These are phyloP conservation scores for Aporophyla lueneburgensis DNA, from an alignment of 2,888 invertebrate genomes.

Conservation along the genomic window DNA sequence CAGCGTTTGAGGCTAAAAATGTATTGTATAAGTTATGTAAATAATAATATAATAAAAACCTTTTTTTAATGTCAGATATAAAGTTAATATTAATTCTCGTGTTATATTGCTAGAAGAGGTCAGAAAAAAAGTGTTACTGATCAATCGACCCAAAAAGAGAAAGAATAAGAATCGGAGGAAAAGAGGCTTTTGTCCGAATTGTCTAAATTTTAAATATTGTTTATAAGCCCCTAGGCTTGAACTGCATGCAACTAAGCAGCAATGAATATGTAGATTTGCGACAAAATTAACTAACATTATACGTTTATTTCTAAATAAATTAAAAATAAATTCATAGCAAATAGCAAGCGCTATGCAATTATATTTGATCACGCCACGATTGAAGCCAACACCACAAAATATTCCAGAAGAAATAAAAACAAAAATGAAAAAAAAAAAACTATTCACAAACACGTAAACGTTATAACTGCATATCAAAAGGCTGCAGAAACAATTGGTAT, in stretches of 20 bases:
- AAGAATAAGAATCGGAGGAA: too few relatives aligned
- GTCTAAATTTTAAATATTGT: neutral
- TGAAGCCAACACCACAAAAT: neutral
- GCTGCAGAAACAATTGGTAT: conserved; percentile 61
- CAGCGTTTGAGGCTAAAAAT: neutral
- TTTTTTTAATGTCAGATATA: too few relatives aligned
- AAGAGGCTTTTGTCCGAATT: neutral
- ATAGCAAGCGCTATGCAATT: neutral
- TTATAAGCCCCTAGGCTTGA: neutral
- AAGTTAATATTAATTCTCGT: too few relatives aligned
- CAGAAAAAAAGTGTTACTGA: too few relatives aligned
- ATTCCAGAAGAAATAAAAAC: conserved; percentile 5
- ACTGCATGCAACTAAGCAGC: too few relatives aligned
- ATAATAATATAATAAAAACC: too few relatives aligned
- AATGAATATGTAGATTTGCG: neutral
- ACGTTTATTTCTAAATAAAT: neutral
- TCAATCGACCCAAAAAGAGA: too few relatives aligned
- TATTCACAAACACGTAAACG: conserved; percentile 53
- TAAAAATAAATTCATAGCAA: neutral
- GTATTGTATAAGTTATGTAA: too few relatives aligned
- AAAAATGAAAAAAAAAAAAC: conserved; percentile 32
- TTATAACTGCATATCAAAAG: conserved; percentile 71
- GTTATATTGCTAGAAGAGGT: too few relatives aligned
- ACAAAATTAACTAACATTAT: neutral
- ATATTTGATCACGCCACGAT: neutral